A percentile compares a stretch with the other conserved stretches of the same genome.
Conservation (phyloP, 2,797 vertebrate species). For the Peromyscus melanophrys region DNA sequence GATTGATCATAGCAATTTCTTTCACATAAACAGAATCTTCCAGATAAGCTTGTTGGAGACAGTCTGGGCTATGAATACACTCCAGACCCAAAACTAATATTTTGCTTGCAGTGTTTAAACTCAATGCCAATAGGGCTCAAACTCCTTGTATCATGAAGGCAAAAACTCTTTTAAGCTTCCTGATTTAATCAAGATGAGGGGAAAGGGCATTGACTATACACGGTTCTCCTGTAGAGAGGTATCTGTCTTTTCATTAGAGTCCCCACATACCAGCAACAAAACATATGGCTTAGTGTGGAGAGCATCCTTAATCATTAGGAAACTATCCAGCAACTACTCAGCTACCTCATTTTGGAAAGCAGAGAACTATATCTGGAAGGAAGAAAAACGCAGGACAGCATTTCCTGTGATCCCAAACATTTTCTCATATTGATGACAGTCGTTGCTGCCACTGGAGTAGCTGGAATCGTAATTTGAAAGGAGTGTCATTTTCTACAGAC, state of each 20-base stretch:
- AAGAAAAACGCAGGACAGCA: neutral
- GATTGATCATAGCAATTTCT: constrained; percentile 88
- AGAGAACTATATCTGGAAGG: constrained; percentile 24
- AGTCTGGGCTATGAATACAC: constrained; percentile 77
- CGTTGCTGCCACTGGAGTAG: constrained; percentile 18
- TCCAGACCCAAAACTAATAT: constrained; percentile 74
- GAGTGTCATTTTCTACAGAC: neutral
- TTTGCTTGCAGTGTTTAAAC: constrained; percentile 83
- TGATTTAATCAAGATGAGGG: constrained; percentile 76
- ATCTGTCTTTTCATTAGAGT: constrained; percentile 80
- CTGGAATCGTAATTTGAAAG: neutral
- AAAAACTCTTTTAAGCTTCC: constrained; percentile 51
- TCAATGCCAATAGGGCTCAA: constrained; percentile 69
- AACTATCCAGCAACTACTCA: neutral
- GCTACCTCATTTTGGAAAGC: constrained; percentile 61
- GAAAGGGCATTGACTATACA: constrained; percentile 6
- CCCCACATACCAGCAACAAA: neutral
- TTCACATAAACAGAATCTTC: constrained; percentile 83
- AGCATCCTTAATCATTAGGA: constrained; percentile 70
- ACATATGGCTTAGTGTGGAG: neutral
- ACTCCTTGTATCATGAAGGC: constrained; percentile 62
- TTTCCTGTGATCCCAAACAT: constrained; percentile 12
- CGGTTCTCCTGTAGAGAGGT: constrained; percentile 46
- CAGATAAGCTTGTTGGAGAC: constrained; percentile 81
- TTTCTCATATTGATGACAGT: constrained; percentile 40